Base-by-base conservation (phyloP, 2,797 vertebrate genomes). In the Mormyrus hasselquistii region DNA sequence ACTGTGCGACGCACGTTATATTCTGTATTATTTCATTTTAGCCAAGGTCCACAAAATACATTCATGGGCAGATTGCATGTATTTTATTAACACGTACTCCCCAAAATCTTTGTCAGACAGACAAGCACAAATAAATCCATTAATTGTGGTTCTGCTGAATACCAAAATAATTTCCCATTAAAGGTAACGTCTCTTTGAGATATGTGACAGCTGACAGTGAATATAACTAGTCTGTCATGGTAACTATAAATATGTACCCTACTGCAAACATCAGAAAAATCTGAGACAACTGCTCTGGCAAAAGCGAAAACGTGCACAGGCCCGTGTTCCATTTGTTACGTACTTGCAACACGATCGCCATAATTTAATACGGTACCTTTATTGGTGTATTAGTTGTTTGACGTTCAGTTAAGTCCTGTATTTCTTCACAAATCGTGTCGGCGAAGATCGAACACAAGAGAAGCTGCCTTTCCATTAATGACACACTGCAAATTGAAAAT, bases 181-280 rank as follows among this genome's bases (percentile, higher is more conserved):
- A 44, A 41, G 38, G 38, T 44, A 44, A 41, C 34, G 73, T 44
- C 16, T 44, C 14, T 76, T 76, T 44, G 38, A 79, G 38, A 38
- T 41, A 82, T 47, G 76, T 47, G 76, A 82, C 76, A 82, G 76
- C 41, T 82, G 76, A 44, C 76, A 82, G 41, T 44, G 76, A 82
- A 82, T 82, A 82, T 47, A 82, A 82, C 41, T 82, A 82, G 47
- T 82, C 41, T 44, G 16, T 47, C 38, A 82, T 47, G 76, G 76
- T 82, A 47, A 82, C 76, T 82, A 82, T 82, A 82, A 44, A 82
- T 82, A 82, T 47, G 76, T 47, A 73, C 29, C 65, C 14, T 73
- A 82, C 22, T n/a, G 76, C 41, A 22, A 38, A 82, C 47, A 47
- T 82, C 16, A 82, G 38, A 79, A 79, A 44, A 79, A 19, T 79